Conservation (phyloP, 2,888 invertebrate species). For the Erannis defoliaria region DNA sequence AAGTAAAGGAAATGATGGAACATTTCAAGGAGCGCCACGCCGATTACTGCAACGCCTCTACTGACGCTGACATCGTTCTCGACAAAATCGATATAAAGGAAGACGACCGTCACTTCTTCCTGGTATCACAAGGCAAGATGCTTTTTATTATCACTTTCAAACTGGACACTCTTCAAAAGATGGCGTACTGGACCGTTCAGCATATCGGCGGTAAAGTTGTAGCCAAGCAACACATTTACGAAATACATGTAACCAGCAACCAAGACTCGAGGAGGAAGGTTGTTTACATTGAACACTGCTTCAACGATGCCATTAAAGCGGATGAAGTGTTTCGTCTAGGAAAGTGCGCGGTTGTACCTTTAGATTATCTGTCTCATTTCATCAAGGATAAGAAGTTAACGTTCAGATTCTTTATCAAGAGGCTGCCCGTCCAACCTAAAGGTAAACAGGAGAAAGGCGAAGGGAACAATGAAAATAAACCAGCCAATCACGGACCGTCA, state of each 20-base stretch:
- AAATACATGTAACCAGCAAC: slow-evolving; percentile 71
- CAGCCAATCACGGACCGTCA: slow-evolving; percentile 34
- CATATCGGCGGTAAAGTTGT: slow-evolving; percentile 70
- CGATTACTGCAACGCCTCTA: slow-evolving; percentile 58
- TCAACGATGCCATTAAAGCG: slow-evolving; percentile 69
- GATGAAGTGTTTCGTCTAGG: slow-evolving; percentile 71
- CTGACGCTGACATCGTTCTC: slow-evolving; percentile 66
- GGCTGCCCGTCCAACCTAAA: slow-evolving; percentile 45
- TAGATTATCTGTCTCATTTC: slow-evolving; percentile 65
- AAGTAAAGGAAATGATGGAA: slow-evolving; percentile 67
- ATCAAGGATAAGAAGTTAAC: slow-evolving; percentile 65
- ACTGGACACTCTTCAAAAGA: slow-evolving; percentile 70
- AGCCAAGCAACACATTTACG: slow-evolving; percentile 73
- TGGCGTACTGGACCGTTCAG: slow-evolving; percentile 75
- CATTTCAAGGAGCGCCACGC: slow-evolving; percentile 76
- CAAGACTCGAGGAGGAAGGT: slow-evolving; percentile 67
- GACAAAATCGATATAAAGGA: slow-evolving; percentile 55
- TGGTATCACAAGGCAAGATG: slow-evolving; percentile 65
- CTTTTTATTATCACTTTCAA: slow-evolving; percentile 74
- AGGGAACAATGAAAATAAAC: slow-evolving; percentile 38
- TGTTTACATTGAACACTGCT: slow-evolving; percentile 72
- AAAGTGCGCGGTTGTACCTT: slow-evolving; percentile 72
- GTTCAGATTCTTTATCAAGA: slow-evolving; percentile 70
- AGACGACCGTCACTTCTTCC: slow-evolving; percentile 69
- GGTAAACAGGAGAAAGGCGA: slow-evolving; percentile 34